Evolutionary conservation across 2,797 vertebrate species (phyloP).

Genomic region (Rhinella marina): DNA sequence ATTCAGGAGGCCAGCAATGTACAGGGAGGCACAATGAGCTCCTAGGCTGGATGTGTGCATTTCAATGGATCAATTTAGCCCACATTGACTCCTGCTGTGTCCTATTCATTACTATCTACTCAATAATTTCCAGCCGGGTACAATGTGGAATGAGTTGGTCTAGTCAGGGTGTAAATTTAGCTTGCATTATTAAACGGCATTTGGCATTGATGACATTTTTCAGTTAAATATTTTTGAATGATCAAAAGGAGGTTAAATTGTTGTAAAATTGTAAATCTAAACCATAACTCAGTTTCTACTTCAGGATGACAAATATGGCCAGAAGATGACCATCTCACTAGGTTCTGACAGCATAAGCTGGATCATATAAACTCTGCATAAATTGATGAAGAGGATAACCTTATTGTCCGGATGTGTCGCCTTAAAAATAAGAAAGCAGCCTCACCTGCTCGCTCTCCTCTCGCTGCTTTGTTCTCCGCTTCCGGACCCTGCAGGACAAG

Average conservation of each 20-base stretch:
- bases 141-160: neutral
- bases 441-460: too few relatives aligned
- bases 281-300: too few relatives aligned
- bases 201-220: neutral
- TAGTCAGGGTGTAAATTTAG: neutral
- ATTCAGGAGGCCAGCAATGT: neutral
- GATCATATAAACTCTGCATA: too few relatives aligned
- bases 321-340: too few relatives aligned
- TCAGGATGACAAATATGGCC: too few relatives aligned
- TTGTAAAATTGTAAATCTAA: neutral
- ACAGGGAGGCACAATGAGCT: slow-evolving; percentile 7
- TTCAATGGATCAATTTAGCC: slow-evolving; percentile 27
- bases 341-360: too few relatives aligned
- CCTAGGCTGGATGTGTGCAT: neutral
- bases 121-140: slow-evolving; percentile 27
- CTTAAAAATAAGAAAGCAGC: too few relatives aligned
- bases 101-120: slow-evolving; percentile 34
- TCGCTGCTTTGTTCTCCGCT: too few relatives aligned
- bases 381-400: too few relatives aligned
- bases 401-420: too few relatives aligned
- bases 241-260: too few relatives aligned
- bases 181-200: neutral
- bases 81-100: neutral
- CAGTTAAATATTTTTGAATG: neutral
- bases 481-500: too few relatives aligned